Evolutionary conservation across 2,888 invertebrate species (phyloP).

Genomic region (Meteorus colon): DNA sequence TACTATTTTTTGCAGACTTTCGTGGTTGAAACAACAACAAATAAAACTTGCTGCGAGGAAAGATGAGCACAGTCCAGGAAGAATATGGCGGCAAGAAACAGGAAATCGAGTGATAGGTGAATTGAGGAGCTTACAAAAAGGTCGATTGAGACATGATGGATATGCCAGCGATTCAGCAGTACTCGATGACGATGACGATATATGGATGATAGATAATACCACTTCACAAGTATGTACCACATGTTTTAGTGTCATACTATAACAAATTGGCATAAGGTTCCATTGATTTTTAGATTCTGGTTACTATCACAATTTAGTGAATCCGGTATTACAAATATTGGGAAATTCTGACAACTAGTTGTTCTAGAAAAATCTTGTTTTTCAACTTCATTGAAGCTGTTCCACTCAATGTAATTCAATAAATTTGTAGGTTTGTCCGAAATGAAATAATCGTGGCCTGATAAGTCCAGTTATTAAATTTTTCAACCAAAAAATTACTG

Average conservation of each 20-base stretch:
- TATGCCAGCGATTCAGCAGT: slow-evolving; percentile 87
- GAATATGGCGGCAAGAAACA: slow-evolving; percentile 82
- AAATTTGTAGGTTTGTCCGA: no score
- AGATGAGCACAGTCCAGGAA: slow-evolving; percentile 76
- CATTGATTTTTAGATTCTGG: no score
- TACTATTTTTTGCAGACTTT: slow-evolving; percentile 60
- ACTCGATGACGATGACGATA: slow-evolving; percentile 83
- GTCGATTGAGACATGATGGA: slow-evolving; percentile 78
- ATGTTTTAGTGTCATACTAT: background rate
- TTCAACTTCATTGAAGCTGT: no score
- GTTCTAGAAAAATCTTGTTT: no score
- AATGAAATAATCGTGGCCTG: no score
- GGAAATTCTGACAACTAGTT: no score
- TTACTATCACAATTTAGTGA: no score
- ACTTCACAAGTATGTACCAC: slow-evolving; percentile 61
- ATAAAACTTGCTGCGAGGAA: slow-evolving; percentile 85
- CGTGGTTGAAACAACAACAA: slow-evolving; percentile 90
- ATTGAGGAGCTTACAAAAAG: slow-evolving; percentile 75
- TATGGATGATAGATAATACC: slow-evolving; percentile 61
- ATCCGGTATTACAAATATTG: no score
- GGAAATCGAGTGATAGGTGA: slow-evolving; percentile 80
- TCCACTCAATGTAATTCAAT: no score
- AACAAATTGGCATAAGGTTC: no score
- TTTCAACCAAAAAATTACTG: no score
- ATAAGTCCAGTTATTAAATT: no score